phyloP scores from a whole-genome alignment of 64 coral and sea anemone genomes.

The Montipora efflorescens region DNA sequence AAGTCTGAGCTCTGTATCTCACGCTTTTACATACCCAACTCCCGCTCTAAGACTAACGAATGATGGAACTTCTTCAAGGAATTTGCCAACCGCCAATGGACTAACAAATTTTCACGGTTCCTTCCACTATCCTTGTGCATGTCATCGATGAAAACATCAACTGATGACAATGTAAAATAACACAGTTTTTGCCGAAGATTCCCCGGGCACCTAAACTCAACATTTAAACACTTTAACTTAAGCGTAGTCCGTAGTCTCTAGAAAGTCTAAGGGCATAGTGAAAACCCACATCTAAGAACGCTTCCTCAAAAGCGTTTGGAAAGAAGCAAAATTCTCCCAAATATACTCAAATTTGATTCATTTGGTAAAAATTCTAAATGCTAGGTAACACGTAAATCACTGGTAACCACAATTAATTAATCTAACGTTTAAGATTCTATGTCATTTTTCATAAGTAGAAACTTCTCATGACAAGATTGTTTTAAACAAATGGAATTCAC shows the following conservation, averaged over 20 bases:
- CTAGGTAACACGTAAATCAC: no score
- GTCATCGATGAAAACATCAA: neutral
- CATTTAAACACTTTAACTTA: no score
- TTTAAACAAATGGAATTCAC: no score
- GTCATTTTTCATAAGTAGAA: no score
- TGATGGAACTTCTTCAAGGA: slow-evolving; percentile 13
- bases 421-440: no score
- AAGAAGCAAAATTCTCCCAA: neutral
- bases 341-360: neutral
- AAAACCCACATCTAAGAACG: neutral
- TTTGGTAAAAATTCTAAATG: neutral
- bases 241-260: neutral
- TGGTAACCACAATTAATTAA: neutral
- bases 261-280: neutral
- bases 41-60: neutral
- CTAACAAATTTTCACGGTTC: slow-evolving; percentile 22
- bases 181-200: neutral
- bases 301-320: neutral
- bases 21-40: slow-evolving; percentile 33
- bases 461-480: no score
- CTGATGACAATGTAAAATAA: neutral
- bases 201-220: neutral
- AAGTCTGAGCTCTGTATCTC: slow-evolving; percentile 7
- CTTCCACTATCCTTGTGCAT: slow-evolving; percentile 44
- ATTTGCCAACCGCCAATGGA: neutral